Base-by-base conservation (phyloP, 2,797 vertebrate genomes). In the Hoplostethus atlanticus region DNA sequence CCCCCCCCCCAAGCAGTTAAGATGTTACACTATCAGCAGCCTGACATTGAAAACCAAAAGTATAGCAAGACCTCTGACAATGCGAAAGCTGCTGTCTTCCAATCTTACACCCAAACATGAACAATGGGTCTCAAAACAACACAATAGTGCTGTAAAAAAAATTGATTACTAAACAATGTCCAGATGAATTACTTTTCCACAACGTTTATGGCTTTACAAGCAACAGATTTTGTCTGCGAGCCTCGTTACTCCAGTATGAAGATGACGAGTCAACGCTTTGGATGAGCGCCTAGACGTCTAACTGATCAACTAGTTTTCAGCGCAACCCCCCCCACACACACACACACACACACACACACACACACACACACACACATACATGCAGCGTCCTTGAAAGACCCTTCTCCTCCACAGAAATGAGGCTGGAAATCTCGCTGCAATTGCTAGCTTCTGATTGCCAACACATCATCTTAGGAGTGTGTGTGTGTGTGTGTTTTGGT, bases 391-490 rank as follows among this genome's bases (percentile, higher is more conserved):
- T 60, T 68, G 53, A 71, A 46, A 54, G 55, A 62, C 63, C 7
- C 42, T 60, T 63, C 9, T 46, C 12, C 9, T 46, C 12, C 4
- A 61, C 21, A 2, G 54, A 62, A 67, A 69, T 55, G 42, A 58
- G 60, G 16, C 55, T 65, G 40, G 46, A 63, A 51, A 57, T 77
- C 36, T 54, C 34, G 28, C 46, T 61, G 44, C 56, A 61, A 44
- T 50, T 63, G 58, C 64, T 36, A 1, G 50, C 55, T 12, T 64
- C 53, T 68, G 53, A 51, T 67, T 58, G 66, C 62, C 28, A 69
- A 58, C 65, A 62, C 38, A 73, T 73, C 56, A 68, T 65, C 59
- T 55, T 55, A 61, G 46, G 15, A 47, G 21, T 44, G 34, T 50
- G 48, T 42, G 21, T 51, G 54, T 46, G n/a, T 60, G 25, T 52